Evolutionary conservation across 2,888 invertebrate species (phyloP).

Genomic region (Hypolimnas misippus): DNA sequence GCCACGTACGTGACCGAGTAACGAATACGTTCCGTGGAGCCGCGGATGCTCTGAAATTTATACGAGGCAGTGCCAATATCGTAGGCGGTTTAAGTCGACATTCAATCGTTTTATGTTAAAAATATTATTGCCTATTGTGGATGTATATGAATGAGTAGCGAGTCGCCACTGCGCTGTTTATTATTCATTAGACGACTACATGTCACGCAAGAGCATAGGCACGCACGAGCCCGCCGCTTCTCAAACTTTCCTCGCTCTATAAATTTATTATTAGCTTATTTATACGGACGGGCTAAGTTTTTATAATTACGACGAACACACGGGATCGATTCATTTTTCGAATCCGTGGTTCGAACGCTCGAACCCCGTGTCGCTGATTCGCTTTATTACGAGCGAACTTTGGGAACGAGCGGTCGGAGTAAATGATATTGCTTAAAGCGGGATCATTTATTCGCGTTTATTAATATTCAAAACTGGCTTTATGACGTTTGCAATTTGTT

Average conservation of each 20-base stretch:
- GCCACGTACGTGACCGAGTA: constrained; percentile 51
- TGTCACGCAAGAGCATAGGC: constrained; percentile 77
- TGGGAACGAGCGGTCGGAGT: constrained; percentile 22
- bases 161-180: constrained; percentile 77
- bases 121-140: constrained; percentile 74
- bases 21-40: constrained; percentile 46
- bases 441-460: constrained; percentile 70
- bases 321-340: constrained; percentile 9
- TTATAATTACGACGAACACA: constrained; percentile 24
- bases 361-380: not conserved
- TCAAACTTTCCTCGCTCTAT: constrained; percentile 65
- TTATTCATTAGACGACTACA: constrained; percentile 80
- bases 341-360: not conserved
- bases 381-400: constrained; percentile 19
- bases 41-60: constrained; percentile 53
- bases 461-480: constrained; percentile 74
- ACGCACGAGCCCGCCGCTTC: constrained; percentile 75
- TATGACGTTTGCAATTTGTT: constrained; percentile 75
- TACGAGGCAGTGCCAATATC: constrained; percentile 58
- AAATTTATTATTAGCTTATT: constrained; percentile 51
- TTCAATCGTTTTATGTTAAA: constrained; percentile 72
- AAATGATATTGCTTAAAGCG: constrained; percentile 48
- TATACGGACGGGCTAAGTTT: constrained; percentile 31
- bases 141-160: constrained; percentile 80
- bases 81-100: constrained; percentile 60